phyloP scores from a whole-genome alignment of 2,797 vertebrate species.

The Cyclura pinguis region DNA sequence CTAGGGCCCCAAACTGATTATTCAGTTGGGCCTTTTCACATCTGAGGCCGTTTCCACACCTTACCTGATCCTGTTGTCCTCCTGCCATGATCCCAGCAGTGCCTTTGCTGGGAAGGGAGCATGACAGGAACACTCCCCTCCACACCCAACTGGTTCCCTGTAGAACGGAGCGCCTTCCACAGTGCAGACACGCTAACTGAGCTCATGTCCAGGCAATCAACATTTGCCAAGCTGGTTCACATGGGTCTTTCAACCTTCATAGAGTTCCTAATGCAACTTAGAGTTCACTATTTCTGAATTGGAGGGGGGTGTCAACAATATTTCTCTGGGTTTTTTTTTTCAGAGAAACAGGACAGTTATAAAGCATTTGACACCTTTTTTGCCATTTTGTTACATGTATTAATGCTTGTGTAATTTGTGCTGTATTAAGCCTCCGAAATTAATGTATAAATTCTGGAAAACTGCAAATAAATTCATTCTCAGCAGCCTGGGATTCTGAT shows the following conservation, averaged over 20 bases:
- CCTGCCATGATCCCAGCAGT: no score
- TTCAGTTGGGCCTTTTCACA: background rate
- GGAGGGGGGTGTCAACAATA: slow-evolving; percentile 31
- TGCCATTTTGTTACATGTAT: slow-evolving; percentile 65
- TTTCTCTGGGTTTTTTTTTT: slow-evolving; percentile 32
- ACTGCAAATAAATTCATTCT: slow-evolving; percentile 77
- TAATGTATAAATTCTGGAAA: slow-evolving; percentile 67
- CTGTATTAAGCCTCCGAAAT: slow-evolving; percentile 73
- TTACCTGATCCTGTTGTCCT: no score
- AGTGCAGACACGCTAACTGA: background rate
- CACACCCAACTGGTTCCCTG: no score
- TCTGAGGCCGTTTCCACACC: no score
- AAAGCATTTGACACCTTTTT: slow-evolving; percentile 30
- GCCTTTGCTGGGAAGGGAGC: no score
- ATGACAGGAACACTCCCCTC: no score
- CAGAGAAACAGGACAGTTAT: slow-evolving; percentile 56
- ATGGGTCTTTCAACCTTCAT: background rate
- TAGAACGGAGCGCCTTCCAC: no score
- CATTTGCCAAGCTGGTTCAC: background rate
- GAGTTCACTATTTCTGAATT: slow-evolving; percentile 19
- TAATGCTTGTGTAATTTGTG: slow-evolving; percentile 70
- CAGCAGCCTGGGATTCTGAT: slow-evolving; percentile 65
- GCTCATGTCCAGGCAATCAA: background rate
- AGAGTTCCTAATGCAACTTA: slow-evolving; percentile 40
- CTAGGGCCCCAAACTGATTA: background rate